Percentiles rank a stretch among this genome's conserved stretches.
These are phyloP conservation scores for Diachrysia chrysitis DNA, from an alignment of 2,888 invertebrate genomes.

Conservation along the genomic window DNA sequence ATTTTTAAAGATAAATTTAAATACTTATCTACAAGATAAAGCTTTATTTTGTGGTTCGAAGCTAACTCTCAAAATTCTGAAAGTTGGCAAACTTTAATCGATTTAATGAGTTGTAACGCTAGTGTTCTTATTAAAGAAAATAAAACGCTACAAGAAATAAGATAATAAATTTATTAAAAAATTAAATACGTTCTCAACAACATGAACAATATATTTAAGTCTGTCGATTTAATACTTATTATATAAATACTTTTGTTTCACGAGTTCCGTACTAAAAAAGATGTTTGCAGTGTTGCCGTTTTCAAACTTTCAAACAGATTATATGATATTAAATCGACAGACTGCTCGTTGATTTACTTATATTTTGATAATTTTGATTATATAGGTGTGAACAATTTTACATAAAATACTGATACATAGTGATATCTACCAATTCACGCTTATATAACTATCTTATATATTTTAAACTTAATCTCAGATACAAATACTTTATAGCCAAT, in stretches of 20 bases:
- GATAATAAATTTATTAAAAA: constrained; percentile 43
- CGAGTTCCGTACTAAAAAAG: no score
- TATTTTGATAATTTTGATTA: constrained; percentile 33
- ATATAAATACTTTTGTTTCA: no score
- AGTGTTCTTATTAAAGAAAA: not conserved
- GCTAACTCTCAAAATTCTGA: no score
- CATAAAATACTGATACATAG: constrained; percentile 33
- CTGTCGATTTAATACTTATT: not conserved
- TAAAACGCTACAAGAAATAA: constrained; percentile 25
- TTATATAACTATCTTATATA: constrained; percentile 30
- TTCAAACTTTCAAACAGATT: not conserved
- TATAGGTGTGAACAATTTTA: constrained; percentile 12
- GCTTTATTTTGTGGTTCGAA: no score
- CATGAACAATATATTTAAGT: constrained; percentile 17
- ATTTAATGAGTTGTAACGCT: not conserved
- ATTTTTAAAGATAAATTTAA: no score
- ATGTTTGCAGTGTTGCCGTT: not conserved
- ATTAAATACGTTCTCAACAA: constrained; percentile 40
- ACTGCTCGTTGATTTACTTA: constrained; percentile 13
- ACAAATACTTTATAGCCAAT: constrained; percentile 33
- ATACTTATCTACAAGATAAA: no score
- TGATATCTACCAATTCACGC: constrained; percentile 22
- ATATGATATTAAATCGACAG: constrained; percentile 7
- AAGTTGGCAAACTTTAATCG: no score
- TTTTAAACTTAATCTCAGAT: constrained; percentile 40